phyloP scores from a whole-genome alignment of 2,888 invertebrate species.

The Aethes cnicana region DNA sequence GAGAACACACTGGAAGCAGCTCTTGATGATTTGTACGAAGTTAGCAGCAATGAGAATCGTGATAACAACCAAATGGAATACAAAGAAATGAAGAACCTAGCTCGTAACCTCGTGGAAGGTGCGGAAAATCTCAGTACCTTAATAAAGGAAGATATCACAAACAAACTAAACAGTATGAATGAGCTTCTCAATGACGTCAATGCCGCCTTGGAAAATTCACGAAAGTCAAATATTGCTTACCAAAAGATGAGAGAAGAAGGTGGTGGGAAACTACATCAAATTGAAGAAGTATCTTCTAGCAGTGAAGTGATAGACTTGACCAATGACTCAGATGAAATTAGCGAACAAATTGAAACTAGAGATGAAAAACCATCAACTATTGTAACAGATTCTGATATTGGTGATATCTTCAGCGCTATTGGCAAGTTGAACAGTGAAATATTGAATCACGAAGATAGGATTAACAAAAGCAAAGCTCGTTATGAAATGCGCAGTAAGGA shows the following conservation, averaged over 20 bases:
- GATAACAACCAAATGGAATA: conserved; percentile 63
- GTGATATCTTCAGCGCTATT: conserved; percentile 67
- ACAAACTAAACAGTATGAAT: conserved; percentile 75
- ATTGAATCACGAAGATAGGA: conserved; percentile 61
- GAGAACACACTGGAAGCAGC: conserved; percentile 59
- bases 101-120: conserved; percentile 68
- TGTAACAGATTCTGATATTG: conserved; percentile 59
- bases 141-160: conserved; percentile 73
- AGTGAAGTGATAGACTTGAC: conserved; percentile 30
- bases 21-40: conserved; percentile 58
- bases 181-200: conserved; percentile 74
- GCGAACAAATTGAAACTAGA: conserved; percentile 10
- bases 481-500: conserved; percentile 65
- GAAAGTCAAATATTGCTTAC: conserved; percentile 64
- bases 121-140: conserved; percentile 72
- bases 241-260: conserved; percentile 62
- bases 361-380: conserved; percentile 31
- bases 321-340: conserved; percentile 29
- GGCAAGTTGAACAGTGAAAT: conserved; percentile 63
- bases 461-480: conserved; percentile 59
- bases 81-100: conserved; percentile 68
- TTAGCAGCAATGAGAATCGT: conserved; percentile 47
- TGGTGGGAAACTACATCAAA: conserved; percentile 41
- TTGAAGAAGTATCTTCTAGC: background rate
- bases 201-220: conserved; percentile 68